phyloP scores from a whole-genome alignment of 2,113 vertebrate species.

The Alces alces region DNA sequence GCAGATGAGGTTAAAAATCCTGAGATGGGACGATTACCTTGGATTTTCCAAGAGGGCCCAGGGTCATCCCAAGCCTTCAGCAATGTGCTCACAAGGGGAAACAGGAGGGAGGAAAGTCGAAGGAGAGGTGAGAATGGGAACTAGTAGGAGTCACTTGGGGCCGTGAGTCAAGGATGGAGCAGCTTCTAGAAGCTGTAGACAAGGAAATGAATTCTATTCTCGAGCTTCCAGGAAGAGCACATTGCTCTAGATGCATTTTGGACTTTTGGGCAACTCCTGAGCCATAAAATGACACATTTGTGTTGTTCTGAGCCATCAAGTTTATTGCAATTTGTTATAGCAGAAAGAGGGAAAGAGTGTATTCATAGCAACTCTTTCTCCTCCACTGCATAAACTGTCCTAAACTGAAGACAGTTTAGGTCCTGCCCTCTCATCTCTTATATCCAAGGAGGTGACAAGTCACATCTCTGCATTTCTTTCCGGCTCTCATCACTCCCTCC shows the following conservation, averaged over 20 bases:
- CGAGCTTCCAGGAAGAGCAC: neutral
- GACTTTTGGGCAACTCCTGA: neutral
- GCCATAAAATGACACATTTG: rapidly evolving
- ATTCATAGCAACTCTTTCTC: neutral
- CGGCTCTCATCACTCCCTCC: neutral
- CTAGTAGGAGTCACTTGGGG: too few relatives aligned
- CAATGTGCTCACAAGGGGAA: too few relatives aligned
- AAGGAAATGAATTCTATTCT: neutral
- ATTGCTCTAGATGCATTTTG: neutral
- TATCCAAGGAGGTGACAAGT: neutral
- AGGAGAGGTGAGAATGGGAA: neutral
- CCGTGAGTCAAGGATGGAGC: too few relatives aligned
- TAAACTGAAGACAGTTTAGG: too few relatives aligned
- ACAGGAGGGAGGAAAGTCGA: neutral
- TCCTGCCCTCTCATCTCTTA: neutral
- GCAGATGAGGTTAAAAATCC: neutral
- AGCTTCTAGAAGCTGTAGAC: neutral
- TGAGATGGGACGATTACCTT: neutral
- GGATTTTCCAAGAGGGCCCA: neutral
- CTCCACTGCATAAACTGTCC: too few relatives aligned
- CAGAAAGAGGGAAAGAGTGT: neutral
- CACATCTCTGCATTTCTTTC: neutral
- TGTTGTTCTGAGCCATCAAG: neutral
- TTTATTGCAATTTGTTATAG: neutral
- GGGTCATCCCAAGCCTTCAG: neutral